Base-by-base conservation (phyloP, 2,888 invertebrate genomes). In the Thymelicus lineola region DNA sequence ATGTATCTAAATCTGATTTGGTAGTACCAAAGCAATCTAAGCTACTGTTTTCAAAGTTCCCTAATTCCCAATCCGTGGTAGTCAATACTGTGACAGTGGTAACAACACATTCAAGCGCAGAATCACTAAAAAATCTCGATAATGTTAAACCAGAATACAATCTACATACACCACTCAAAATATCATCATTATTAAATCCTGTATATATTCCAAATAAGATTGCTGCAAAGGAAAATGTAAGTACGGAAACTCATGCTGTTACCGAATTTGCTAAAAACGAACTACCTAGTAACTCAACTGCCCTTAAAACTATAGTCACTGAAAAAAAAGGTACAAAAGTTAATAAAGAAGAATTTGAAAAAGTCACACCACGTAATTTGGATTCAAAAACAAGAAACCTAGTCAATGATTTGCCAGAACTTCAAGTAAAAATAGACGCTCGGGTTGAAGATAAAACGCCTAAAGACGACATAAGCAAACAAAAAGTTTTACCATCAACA, bases 111-210 rank as follows among this genome's bases (percentile, higher is more conserved):
- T 38, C 36, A 71, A 68, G 50, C 59, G 35, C 68, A 55, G 58
- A 58, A 15, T 15, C 38, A 38, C 38, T 38, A 9, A 58, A 55
- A 14, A 55, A 28, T 36, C 14, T 38, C 0, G 58, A 6, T 42
- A 46, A 10, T 17, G 48, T 46, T 50, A 64, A 45, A 53, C 35
- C 64, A 73, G 79, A 73, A 55, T 76, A 71, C 68, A 71, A 76
- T 72, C 75, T 84, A 57, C 79, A 87, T 70, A 86, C 81, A 5
- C 91, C 92, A 7, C 76, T 91, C 74, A 90, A 83, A 80, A 88
- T 92, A 79, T 92, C 92, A 10, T 87, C 91, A 1, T 77, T 92
- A 57, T 77, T 92, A 65, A 77, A 78, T 68, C 77, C 79, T 14
- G 55, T 74, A 42, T 76, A 76, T 76, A 75, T 50, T 80, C 85